Percentiles rank a stretch among this genome's conserved stretches.
phyloP scores from a whole-genome alignment of 92 coral and sea anemone species.

The Bergia sp. region DNA sequence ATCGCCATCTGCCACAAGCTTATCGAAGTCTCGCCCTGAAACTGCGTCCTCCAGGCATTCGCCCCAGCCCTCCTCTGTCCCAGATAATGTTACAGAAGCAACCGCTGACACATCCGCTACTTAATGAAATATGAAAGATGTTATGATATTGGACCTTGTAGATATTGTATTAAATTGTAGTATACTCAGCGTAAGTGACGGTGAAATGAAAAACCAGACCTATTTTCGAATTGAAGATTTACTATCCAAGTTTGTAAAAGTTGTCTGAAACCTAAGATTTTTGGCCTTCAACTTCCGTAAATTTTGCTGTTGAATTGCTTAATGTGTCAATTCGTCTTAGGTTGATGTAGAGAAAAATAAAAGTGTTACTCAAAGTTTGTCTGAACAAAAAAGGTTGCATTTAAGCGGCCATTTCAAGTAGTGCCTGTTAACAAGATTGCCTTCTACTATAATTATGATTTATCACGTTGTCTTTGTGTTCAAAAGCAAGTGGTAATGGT shows the following conservation, averaged over 20 bases:
- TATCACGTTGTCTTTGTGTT: too few species aligned
- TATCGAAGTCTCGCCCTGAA: slow-evolving; percentile 81
- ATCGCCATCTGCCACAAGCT: slow-evolving; percentile 59
- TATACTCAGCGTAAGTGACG: background rate
- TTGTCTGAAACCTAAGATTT: too few species aligned
- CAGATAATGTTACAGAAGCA: slow-evolving; percentile 53
- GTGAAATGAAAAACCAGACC: background rate
- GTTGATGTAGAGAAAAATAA: background rate
- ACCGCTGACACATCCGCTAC: slow-evolving; percentile 30
- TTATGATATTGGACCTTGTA: slow-evolving; percentile 2
- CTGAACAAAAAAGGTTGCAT: background rate
- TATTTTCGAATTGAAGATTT: too few species aligned
- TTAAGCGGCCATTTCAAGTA: background rate
- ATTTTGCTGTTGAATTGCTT: background rate
- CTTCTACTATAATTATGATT: too few species aligned
- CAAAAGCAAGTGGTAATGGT: too few species aligned
- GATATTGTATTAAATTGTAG: background rate
- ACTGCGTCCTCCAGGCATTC: slow-evolving; percentile 77
- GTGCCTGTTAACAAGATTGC: background rate
- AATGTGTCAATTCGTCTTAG: background rate
- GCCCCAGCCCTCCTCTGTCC: slow-evolving; percentile 67
- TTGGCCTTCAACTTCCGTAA: background rate
- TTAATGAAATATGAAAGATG: background rate
- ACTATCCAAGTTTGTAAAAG: background rate
- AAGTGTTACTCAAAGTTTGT: too few species aligned